phyloP scores from a whole-genome alignment of 2,797 vertebrate species.

The Poeciliopsis turneri region DNA sequence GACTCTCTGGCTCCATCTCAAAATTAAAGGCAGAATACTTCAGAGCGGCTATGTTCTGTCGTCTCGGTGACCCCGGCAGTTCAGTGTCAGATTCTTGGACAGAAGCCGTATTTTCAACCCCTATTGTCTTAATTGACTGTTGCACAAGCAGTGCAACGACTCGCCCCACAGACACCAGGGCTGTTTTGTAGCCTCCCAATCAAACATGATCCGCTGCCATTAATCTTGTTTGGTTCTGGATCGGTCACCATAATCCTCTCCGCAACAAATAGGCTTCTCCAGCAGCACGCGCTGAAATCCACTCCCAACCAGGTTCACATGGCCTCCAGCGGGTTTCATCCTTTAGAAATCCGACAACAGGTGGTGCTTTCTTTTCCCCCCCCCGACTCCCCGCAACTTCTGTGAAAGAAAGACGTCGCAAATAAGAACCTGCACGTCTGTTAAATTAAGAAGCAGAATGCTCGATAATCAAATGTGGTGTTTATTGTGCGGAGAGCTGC shows the following conservation, averaged over 20 bases:
- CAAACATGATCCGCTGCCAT: constrained; percentile 77
- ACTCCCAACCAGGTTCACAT: constrained; percentile 51
- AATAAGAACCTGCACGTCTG: not conserved
- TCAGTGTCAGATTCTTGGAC: constrained; percentile 5
- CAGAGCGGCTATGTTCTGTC: constrained; percentile 23
- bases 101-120: not conserved
- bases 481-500: constrained; percentile 27
- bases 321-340: constrained; percentile 27
- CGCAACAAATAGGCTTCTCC: constrained; percentile 66
- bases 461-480: not conserved
- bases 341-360: constrained; percentile 45
- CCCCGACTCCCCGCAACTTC: constrained; percentile 17
- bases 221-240: constrained; percentile 82
- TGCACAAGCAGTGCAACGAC: constrained; percentile 45
- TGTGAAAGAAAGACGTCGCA: not conserved
- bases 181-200: constrained; percentile 77
- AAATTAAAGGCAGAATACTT: constrained; percentile 48
- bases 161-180: constrained; percentile 61
- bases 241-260: constrained; percentile 76
- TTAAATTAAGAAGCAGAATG: constrained; percentile 11
- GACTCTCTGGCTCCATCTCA: constrained; percentile 49
- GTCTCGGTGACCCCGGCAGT: constrained; percentile 15
- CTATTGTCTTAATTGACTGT: constrained; percentile 3
- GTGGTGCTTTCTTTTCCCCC: constrained; percentile 12
- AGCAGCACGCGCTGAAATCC: constrained; percentile 58